Evolutionary conservation across 2,113 vertebrate genomes (phyloP).

Genomic region (Halcyon senegalensis): DNA sequence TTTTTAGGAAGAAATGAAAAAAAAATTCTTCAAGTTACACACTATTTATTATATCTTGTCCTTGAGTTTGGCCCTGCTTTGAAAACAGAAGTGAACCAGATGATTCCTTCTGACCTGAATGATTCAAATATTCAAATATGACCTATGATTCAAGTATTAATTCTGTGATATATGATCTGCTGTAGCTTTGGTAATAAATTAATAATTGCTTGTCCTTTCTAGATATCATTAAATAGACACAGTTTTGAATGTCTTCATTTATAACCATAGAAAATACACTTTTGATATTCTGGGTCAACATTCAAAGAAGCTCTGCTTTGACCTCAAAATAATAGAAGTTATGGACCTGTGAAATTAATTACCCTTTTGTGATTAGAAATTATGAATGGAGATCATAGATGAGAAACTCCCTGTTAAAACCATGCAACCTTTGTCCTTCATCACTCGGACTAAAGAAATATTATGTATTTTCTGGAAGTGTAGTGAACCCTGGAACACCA

Average conservation of each 20-base stretch:
- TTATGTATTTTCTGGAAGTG: background rate
- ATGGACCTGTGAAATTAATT: constrained; percentile 28
- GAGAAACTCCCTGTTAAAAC: background rate
- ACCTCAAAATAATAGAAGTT: constrained; percentile 33
- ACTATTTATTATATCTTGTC: constrained; percentile 6
- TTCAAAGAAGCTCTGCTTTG: background rate
- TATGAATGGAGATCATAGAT: background rate
- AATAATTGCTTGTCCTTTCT: constrained; percentile 20
- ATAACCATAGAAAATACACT: background rate
- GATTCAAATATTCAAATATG: background rate
- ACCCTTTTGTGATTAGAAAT: background rate
- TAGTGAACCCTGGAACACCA: background rate
- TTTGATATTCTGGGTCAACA: background rate
- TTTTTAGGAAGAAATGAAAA: background rate
- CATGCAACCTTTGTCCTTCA: background rate
- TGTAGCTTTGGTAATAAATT: constrained; percentile 30
- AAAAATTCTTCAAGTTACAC: background rate
- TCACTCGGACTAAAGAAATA: background rate
- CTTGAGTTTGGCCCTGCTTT: background rate
- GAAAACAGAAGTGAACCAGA: background rate
- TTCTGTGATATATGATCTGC: background rate
- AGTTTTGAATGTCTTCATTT: background rate
- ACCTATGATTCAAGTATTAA: background rate
- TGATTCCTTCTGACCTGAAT: background rate
- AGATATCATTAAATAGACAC: background rate